Conservation (phyloP, 2,113 vertebrate species). For the Cephalophus harveyi region DNA sequence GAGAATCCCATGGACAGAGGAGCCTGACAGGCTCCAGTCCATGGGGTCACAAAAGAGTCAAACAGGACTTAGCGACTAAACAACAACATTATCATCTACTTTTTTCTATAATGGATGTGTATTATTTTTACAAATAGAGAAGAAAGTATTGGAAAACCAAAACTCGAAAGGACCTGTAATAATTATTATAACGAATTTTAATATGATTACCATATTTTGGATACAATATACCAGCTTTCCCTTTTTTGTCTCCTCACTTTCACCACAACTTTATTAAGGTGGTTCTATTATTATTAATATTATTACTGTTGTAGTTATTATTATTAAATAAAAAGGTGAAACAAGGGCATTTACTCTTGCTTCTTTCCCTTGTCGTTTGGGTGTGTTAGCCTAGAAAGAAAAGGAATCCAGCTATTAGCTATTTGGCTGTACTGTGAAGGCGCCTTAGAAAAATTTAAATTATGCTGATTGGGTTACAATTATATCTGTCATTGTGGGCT, state of each 20-base stretch:
- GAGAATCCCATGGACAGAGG: not conserved
- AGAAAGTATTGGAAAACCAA: not conserved
- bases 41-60: not conserved
- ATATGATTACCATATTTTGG: not conserved
- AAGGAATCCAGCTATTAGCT: not conserved
- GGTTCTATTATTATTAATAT: not conserved
- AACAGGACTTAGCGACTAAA: not conserved
- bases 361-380: not conserved
- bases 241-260: not conserved
- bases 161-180: not conserved
- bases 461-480: constrained; percentile 57
- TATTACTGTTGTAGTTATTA: not conserved
- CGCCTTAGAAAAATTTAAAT: constrained; percentile 27
- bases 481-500: constrained; percentile 53
- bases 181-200: not conserved
- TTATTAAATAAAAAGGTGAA: constrained; percentile 7
- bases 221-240: not conserved
- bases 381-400: not conserved
- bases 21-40: not conserved
- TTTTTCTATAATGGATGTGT: not conserved
- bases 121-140: constrained; percentile 26
- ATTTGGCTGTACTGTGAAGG: not conserved
- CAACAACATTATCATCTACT: not conserved
- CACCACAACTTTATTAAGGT: not conserved
- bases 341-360: not conserved